Base-by-base conservation (phyloP, 2,113 vertebrate genomes). In the Indri indri region DNA sequence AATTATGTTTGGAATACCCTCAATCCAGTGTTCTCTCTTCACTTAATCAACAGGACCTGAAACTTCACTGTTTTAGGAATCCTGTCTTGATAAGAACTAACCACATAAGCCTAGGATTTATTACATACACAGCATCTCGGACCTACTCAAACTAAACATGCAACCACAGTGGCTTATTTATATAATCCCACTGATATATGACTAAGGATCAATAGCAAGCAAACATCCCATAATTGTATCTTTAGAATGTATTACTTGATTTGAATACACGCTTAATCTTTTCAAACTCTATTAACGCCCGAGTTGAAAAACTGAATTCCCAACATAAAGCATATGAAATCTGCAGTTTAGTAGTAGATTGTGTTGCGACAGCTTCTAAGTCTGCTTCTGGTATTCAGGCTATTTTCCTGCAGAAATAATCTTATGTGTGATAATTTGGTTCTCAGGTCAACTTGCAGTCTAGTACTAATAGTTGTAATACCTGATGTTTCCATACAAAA, bases 81-180 rank as follows among this genome's bases (percentile, higher is more conserved):
- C 9, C 61, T 79, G 82, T 90, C 57, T 73, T 95, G 50, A 94
- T 87, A 18, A 97, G 40, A 92, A 79, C 50, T 87, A 66, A 89
- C 25, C 47, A 74, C 30, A 32, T 65, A 52, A 86, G 52, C 16
- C 54, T 89, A 88, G n/a, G 88, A 97, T 85, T 37, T 88, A 84
- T 13, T 34, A 70, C 13, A 61, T 42, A 50, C 52, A 86, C 37
- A 89, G 34, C 73, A 71, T 37, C 18, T 32, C 9, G 9, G 9
- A 92, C 17, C 59, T 76, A 77, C n/a, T 79, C 52, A 90, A 73
- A 82, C 27, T 79, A 93, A 79, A 87, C 59, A 71, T n/a, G 59
- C 68, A 94, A 88, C 32, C 54, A 85, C 16, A 82, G 66, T 52
- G 54, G 45, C 47, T 89, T 85, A 37, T 54, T 74, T 70, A 57